Conservation (phyloP, 1,140 invertebrate genomes). For the Drosophila quadrilineata region DNA sequence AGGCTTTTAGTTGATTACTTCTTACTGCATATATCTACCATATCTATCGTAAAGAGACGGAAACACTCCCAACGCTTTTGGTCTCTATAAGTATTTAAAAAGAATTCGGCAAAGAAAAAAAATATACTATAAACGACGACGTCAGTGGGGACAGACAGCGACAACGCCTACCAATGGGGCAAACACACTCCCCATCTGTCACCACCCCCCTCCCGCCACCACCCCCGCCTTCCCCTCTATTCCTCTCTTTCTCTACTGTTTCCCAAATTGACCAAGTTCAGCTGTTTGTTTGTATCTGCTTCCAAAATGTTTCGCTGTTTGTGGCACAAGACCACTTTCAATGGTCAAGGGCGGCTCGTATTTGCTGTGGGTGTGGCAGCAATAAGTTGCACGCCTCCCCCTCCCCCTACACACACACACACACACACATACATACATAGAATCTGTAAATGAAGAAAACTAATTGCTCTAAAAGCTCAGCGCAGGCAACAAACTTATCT, state of each 20-base stretch:
- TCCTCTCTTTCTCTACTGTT: neutral
- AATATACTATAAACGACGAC: conserved; percentile 34
- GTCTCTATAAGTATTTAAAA: conserved; percentile 2
- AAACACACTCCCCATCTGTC: conserved; percentile 9
- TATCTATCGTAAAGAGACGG: no score
- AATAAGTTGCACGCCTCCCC: neutral
- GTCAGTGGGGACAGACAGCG: conserved; percentile 9
- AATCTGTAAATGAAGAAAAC: no score
- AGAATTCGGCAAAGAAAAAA: conserved; percentile 23
- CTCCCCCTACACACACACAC: neutral
- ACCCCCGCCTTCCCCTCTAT: neutral
- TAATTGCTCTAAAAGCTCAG: conserved; percentile 28
- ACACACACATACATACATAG: no score
- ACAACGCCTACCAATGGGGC: conserved; percentile 25
- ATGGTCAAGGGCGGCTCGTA: neutral
- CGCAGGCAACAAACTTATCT: neutral
- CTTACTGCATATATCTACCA: no score
- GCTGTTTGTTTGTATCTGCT: conserved; percentile 23
- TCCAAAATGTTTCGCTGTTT: no score
- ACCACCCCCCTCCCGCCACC: neutral
- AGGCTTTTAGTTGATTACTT: no score
- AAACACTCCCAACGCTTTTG: no score
- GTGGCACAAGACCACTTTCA: no score
- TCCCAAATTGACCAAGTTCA: neutral
- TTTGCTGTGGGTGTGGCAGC: conserved; percentile 46